These are phyloP conservation scores for Ischnus inquisitorius DNA, from an alignment of 2,888 invertebrate species.

Conservation along the genomic window DNA sequence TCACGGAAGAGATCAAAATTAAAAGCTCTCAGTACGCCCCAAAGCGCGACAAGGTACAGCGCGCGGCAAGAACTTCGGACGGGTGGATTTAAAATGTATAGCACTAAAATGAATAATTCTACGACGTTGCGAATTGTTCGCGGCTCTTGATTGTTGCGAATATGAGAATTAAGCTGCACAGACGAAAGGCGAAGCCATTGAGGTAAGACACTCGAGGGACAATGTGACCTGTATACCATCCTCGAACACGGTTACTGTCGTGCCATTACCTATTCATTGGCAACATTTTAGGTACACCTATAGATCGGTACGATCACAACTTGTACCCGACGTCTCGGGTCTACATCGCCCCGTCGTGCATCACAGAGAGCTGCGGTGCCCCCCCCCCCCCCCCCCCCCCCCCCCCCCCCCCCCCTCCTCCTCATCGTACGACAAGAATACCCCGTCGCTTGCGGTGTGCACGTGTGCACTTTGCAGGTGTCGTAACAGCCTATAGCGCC, in stretches of 20 bases:
- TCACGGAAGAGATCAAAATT: too few relatives aligned
- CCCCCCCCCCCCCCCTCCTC: conserved; percentile 2
- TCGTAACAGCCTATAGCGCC: conserved; percentile 21
- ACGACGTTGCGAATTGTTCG: too few relatives aligned
- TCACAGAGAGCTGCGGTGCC: conserved; percentile 41
- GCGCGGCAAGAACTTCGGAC: too few relatives aligned
- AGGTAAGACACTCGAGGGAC: neutral
- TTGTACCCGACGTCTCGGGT: conserved; percentile 9
- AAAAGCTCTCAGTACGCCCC: too few relatives aligned
- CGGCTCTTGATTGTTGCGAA: neutral
- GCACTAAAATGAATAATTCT: too few relatives aligned
- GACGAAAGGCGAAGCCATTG: conserved; percentile 23
- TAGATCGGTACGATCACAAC: neutral
- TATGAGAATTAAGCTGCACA: conserved; percentile 9
- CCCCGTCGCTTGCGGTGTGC: conserved; percentile 55
- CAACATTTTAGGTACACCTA: neutral
- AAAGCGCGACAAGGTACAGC: too few relatives aligned
- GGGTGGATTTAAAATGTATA: neutral
- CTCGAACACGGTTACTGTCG: neutral
- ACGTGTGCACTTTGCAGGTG: conserved; percentile 69
- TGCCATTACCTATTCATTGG: conserved; percentile 20
- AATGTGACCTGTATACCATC: conserved; percentile 15
- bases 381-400: conserved; percentile 4
- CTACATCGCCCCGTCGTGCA: conserved; percentile 11
- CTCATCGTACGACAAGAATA: conserved; percentile 49